Evolutionary conservation across 2,888 invertebrate species (phyloP), one percentile per base, ranked within the genome.

Genomic region (Caenorhabditis virilis): DNA sequence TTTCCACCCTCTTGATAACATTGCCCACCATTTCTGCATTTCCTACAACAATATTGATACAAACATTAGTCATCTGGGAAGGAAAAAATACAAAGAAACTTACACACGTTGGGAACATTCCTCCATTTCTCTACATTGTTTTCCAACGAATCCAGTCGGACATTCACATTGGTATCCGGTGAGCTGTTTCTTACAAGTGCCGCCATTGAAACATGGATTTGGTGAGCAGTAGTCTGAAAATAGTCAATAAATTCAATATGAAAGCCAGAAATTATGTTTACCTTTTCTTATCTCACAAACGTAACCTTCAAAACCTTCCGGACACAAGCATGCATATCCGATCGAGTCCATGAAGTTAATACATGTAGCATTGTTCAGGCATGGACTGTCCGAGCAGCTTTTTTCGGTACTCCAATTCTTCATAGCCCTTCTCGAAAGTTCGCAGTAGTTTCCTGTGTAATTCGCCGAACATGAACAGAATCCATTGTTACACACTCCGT

Each of bases 71-170:
- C 62, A 56, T n/a, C n/a, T n/a, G n/a, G n/a, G n/a, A n/a, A n/a
- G n/a, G n/a, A n/a, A n/a, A n/a, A n/a, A n/a, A n/a, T n/a, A n/a
- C n/a, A n/a, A n/a, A n/a, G n/a, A n/a, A 16, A 56, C 39, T 22
- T 51, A 27, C 11, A 57, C 49, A 15, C 39, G 20, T 18, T 22
- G 27, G 22, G n/a, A n/a, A n/a, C n/a, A n/a, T n/a, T n/a, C n/a
- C n/a, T n/a, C n/a, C 16, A 43, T 56, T n/a, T 41, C n/a, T 30
- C 65, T 65, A 82, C 94, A 94, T 84, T 93, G 91, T 38, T 90
- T 87, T 7, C 95, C 95, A 84, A 91, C 91, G 86, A 91, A 95
- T 2, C 95, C 95, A 5, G 90, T 89, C 18, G 93, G 92, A 82
- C 95, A 95, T 52, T 92, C 91, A 85, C 95, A 95, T 2, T 92